phyloP scores from a whole-genome alignment of 2,888 invertebrate genomes.

The Synanthedon myopaeformis region DNA sequence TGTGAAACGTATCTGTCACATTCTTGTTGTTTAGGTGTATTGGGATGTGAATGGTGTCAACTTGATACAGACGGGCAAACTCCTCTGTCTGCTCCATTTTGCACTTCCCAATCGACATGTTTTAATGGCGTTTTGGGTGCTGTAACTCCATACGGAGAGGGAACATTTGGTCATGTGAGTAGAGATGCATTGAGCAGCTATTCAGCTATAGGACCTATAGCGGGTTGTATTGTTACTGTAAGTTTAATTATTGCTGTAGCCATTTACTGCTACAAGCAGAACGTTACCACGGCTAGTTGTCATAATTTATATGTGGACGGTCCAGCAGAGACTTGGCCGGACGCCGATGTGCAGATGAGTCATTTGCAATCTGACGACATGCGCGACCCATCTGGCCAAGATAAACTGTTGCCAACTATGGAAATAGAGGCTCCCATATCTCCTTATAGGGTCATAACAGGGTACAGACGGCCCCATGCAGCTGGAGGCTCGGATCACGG shows the following conservation, averaged over 20 bases:
- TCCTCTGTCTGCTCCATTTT: conserved; percentile 77
- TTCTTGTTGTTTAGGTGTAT: conserved; percentile 76
- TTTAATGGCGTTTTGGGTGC: conserved; percentile 90
- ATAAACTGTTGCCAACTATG: conserved; percentile 72
- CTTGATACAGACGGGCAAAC: conserved; percentile 81
- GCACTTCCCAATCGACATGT: conserved; percentile 83
- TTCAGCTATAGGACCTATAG: conserved; percentile 87
- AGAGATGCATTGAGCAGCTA: conserved; percentile 66
- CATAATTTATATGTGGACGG: conserved; percentile 65
- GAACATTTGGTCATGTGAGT: conserved; percentile 64
- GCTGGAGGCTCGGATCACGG: conserved; percentile 93
- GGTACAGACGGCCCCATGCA: conserved; percentile 80
- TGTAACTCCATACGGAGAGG: conserved; percentile 84
- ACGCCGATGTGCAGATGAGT: conserved; percentile 76
- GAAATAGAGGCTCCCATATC: conserved; percentile 81
- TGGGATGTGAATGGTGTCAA: conserved; percentile 94
- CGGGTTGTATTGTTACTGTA: conserved; percentile 86
- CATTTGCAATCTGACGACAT: conserved; percentile 78
- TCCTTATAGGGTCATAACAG: conserved; percentile 87
- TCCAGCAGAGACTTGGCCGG: conserved; percentile 64
- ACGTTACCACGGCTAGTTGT: conserved; percentile 63
- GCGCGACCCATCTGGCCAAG: conserved; percentile 74
- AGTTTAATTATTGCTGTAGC: conserved; percentile 84
- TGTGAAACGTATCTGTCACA: conserved; percentile 76
- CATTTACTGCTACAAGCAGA: conserved; percentile 86